Evolutionary conservation across 1,140 invertebrate species (phyloP).

Genomic region (Contarinia nasturtii): DNA sequence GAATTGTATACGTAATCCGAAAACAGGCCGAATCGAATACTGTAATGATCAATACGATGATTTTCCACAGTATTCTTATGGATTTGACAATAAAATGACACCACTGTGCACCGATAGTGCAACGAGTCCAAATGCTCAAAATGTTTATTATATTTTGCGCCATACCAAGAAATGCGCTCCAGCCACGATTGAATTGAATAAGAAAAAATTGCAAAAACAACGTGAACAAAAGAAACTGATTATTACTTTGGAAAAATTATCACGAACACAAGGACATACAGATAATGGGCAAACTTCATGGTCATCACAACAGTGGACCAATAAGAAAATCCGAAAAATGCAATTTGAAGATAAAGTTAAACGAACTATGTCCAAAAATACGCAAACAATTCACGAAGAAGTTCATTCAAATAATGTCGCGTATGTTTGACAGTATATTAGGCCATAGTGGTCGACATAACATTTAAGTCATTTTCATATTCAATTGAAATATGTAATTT

Average conservation of each 20-base stretch:
- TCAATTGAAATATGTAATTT: too few relatives aligned
- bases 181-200: not conserved
- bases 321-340: too few relatives aligned
- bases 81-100: constrained; percentile 33
- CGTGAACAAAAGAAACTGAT: too few relatives aligned
- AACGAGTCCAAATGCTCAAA: constrained; percentile 32
- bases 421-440: not conserved
- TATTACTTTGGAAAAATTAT: too few relatives aligned
- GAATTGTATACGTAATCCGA: not conserved
- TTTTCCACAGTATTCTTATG: constrained; percentile 14
- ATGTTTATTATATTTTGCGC: constrained; percentile 29
- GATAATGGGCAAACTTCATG: too few relatives aligned
- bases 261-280: too few relatives aligned
- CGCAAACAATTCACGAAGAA: too few relatives aligned
- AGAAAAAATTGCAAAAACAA: not conserved
- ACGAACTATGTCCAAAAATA: too few relatives aligned
- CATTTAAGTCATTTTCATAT: too few relatives aligned
- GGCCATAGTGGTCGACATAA: too few relatives aligned
- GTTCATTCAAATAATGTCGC: not conserved
- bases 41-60: constrained; percentile 16
- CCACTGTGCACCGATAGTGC: constrained; percentile 36
- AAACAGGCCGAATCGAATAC: not conserved
- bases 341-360: too few relatives aligned
- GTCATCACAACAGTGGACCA: too few relatives aligned
- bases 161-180: constrained; percentile 12